Conservation (phyloP, 2,888 invertebrate genomes). For the Gisinianus flammeolus region DNA sequence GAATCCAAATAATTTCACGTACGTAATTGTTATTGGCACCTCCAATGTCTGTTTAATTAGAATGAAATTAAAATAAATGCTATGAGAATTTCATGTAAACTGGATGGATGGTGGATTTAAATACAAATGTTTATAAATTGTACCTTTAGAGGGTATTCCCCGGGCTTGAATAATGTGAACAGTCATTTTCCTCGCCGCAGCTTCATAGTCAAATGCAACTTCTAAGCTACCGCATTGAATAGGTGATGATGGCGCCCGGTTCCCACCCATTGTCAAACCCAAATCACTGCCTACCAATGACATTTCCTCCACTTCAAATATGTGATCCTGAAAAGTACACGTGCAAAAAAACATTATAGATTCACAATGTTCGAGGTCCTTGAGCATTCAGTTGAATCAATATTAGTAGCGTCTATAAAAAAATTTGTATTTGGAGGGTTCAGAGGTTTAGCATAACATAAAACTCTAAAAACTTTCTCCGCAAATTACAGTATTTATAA, state of each 20-base stretch:
- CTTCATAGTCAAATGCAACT: slow-evolving; percentile 86
- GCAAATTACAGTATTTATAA: too few species aligned
- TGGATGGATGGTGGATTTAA: too few species aligned
- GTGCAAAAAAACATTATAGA: too few species aligned
- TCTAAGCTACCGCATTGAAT: slow-evolving; percentile 80
- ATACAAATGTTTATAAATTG: too few species aligned
- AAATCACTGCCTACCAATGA: slow-evolving; percentile 63
- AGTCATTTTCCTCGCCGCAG: slow-evolving; percentile 89
- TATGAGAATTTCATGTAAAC: too few species aligned
- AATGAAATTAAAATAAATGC: not conserved
- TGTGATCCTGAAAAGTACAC: slow-evolving; percentile 60
- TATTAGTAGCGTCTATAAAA: not conserved
- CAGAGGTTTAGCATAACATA: too few species aligned
- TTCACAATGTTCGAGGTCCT: too few species aligned
- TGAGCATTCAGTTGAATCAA: not conserved
- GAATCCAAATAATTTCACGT: slow-evolving; percentile 2
- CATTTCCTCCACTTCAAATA: slow-evolving; percentile 60
- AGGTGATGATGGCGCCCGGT: slow-evolving; percentile 60
- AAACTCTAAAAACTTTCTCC: too few species aligned
- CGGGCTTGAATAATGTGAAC: slow-evolving; percentile 88
- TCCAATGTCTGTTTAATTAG: slow-evolving; percentile 67
- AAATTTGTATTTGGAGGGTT: slow-evolving; percentile 6
- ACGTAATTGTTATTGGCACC: slow-evolving; percentile 75
- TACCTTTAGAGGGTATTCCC: slow-evolving; percentile 70
- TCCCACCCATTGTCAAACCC: slow-evolving; percentile 58